Evolutionary conservation across 2,113 vertebrate species (phyloP), one percentile per base, ranked within the genome.

Genomic region (Xiphorhynchus elegans): DNA sequence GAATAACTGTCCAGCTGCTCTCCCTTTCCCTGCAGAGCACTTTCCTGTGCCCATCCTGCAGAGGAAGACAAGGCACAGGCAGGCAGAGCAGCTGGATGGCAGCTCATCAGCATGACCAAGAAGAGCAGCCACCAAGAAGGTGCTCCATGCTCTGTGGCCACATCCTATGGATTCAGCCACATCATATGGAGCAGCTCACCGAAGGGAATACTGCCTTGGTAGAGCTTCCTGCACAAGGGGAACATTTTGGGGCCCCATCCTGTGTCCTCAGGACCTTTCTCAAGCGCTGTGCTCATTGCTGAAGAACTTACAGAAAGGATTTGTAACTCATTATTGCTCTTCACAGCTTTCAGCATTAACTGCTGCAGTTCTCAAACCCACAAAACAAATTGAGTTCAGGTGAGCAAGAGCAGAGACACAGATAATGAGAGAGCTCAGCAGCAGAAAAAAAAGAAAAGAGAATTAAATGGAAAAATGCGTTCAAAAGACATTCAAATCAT

Each of bases 1-100:
- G 0, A 59, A 29, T 37, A 75, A 37, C 21, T 3, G 13, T 10
- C 42, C 0, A 0, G 2, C 47, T 0, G 0, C 23, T 33, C 19
- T 40, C n/a, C 35, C 17, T 67, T 44, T 52, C 40, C 75, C 37
- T 83, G 55, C 62, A 67, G 42, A 87, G 25, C 3, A 10, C 15
- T 62, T 77, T 58, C 50, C 46, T 1, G 1, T 44, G 16, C 29
- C 35, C 0, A 0, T 37, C 68, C 31, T 77, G 67, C 17, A 77
- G 80, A 25, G 19, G 24, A 66, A 37, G 55, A 58, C 0, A 10
- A 74, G 40, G 40, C 24, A 33, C 0, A 0, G 70, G 11, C 10
- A 50, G 35, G 19, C 5, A 35, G 12, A 62, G 42, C 29, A 50
- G 56, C 26, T 53, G 52, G 31, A 28, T 47, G 46, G 53, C 53